Evolutionary conservation across 2,113 vertebrate species (phyloP).

Genomic region (Galemys pyrenaicus): DNA sequence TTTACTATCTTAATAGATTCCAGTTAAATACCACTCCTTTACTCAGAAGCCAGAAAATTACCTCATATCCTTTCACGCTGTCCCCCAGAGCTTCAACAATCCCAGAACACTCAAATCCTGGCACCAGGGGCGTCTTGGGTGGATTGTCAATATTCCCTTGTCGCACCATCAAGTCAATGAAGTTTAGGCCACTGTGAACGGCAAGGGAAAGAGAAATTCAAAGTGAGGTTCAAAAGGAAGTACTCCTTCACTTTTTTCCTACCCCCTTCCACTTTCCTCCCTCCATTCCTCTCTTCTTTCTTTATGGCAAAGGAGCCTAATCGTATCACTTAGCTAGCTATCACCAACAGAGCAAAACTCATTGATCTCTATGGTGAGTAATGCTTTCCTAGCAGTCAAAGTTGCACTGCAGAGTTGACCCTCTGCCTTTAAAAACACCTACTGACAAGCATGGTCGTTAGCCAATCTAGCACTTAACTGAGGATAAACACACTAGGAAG

Average conservation of each 20-base stretch:
- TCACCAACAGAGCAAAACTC: slow-evolving; percentile 23
- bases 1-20: neutral
- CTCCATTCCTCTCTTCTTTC: too few relatives aligned
- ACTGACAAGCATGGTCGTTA: neutral
- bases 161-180: slow-evolving; percentile 98
- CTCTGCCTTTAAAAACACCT: neutral
- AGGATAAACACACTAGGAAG: neutral
- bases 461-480: neutral
- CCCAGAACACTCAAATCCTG: slow-evolving; percentile 98
- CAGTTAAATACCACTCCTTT: neutral
- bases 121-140: slow-evolving; percentile 95
- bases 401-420: neutral
- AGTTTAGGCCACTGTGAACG: slow-evolving; percentile 94
- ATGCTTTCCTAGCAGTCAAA: slow-evolving; percentile 14
- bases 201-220: slow-evolving; percentile 53
- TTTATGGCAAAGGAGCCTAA: neutral
- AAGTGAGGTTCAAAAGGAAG: neutral
- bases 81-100: slow-evolving; percentile 96
- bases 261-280: too few relatives aligned
- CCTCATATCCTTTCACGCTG: slow-evolving; percentile 95
- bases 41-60: slow-evolving; percentile 73
- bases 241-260: neutral
- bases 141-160: slow-evolving; percentile 98
- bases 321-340: neutral
- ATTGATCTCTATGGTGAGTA: neutral